Evolutionary conservation across 1,140 invertebrate species (phyloP).

Genomic region (Drosophila novamexicana): DNA sequence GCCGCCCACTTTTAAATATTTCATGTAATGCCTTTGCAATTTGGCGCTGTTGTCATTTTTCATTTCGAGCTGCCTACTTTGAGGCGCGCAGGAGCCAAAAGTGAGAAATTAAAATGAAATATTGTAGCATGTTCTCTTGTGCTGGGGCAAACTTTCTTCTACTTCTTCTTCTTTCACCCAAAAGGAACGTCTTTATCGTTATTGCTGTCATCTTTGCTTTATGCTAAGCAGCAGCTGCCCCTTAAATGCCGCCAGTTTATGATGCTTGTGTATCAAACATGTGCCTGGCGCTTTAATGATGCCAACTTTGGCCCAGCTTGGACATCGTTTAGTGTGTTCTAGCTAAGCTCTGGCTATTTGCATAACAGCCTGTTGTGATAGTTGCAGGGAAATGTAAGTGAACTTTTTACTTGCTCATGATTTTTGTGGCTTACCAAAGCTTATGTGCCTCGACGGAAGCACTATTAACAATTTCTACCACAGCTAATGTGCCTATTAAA

Average conservation of each 20-base stretch:
- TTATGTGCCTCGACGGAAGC: too few relatives aligned
- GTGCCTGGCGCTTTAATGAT: neutral
- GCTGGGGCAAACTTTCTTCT: slow-evolving; percentile 15
- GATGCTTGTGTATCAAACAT: slow-evolving; percentile 19
- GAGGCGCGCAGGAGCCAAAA: slow-evolving; percentile 15
- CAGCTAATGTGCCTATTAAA: too few relatives aligned
- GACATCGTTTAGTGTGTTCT: neutral
- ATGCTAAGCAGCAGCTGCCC: slow-evolving; percentile 24
- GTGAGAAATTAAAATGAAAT: slow-evolving; percentile 73
- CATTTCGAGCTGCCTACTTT: slow-evolving; percentile 44
- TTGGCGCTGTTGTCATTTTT: slow-evolving; percentile 71
- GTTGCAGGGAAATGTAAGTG: neutral
- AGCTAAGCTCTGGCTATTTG: neutral
- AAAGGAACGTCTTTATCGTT: slow-evolving; percentile 16
- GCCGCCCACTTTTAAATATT: slow-evolving; percentile 55
- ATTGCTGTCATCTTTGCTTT: slow-evolving; percentile 19
- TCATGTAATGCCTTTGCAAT: slow-evolving; percentile 75
- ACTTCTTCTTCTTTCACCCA: slow-evolving; percentile 6
- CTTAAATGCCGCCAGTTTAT: slow-evolving; percentile 24
- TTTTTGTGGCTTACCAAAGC: too few relatives aligned
- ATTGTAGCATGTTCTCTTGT: slow-evolving; percentile 34
- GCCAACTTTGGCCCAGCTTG: neutral
- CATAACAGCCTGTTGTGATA: neutral
- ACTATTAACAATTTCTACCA: too few relatives aligned
- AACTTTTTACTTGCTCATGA: neutral